phyloP scores from a whole-genome alignment of 2,113 vertebrate genomes.

The Paratilapia polleni region DNA sequence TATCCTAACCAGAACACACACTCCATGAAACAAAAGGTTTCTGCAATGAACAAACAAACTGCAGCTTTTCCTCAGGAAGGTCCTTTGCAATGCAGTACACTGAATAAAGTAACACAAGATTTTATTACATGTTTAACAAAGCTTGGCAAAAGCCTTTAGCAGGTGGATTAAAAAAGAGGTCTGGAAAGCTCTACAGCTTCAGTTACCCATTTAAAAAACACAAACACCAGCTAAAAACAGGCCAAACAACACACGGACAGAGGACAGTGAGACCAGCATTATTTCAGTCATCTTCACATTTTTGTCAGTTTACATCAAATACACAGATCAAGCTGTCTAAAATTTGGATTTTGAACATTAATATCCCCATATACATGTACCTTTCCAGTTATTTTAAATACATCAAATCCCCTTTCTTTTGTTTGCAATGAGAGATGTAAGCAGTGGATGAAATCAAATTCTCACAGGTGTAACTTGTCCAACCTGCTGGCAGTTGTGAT shows the following conservation, averaged over 20 bases:
- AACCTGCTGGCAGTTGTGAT: neutral
- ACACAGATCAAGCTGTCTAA: neutral
- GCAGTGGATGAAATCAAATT: too few species aligned
- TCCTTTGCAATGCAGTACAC: neutral
- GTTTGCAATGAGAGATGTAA: neutral
- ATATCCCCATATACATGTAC: neutral
- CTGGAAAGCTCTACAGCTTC: too few species aligned
- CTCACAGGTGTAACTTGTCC: neutral
- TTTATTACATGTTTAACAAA: neutral
- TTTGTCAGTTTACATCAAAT: neutral
- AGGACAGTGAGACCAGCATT: too few species aligned
- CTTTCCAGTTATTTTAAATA: neutral
- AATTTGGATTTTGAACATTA: neutral
- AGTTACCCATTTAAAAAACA: too few species aligned
- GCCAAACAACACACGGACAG: too few species aligned
- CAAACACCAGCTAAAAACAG: too few species aligned
- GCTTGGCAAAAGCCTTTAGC: neutral
- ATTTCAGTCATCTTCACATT: neutral
- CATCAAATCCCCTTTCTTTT: neutral
- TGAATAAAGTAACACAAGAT: neutral
- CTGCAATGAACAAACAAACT: neutral
- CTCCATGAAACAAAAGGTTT: too few species aligned
- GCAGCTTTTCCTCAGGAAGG: neutral
- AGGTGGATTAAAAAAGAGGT: too few species aligned
- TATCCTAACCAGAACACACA: too few species aligned